Percentiles rank a stretch among this genome's conserved stretches.
These are phyloP conservation scores for Danio kyathit DNA, from an alignment of 2,797 vertebrate species.

Conservation along the genomic window DNA sequence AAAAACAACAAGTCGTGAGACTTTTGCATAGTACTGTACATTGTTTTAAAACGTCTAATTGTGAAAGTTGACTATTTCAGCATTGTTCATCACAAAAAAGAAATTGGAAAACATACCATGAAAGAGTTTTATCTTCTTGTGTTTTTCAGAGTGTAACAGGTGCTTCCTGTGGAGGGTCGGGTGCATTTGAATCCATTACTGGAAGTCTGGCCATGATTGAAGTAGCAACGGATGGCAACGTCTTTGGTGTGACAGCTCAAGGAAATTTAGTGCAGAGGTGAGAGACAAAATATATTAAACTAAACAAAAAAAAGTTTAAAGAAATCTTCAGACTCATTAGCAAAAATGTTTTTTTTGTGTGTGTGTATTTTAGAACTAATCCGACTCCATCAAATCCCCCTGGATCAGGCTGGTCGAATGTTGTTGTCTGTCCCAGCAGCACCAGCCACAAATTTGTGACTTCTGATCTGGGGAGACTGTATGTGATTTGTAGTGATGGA, in stretches of 20 bases:
- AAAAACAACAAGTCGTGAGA: no score
- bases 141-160: slow-evolving; percentile 17
- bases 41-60: no score
- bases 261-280: neutral
- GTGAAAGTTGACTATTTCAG: no score
- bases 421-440: neutral
- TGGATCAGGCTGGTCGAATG: neutral
- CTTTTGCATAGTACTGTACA: no score
- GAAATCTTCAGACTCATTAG: neutral
- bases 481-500: slow-evolving; percentile 8
- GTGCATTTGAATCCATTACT: neutral
- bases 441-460: neutral
- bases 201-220: slow-evolving; percentile 53
- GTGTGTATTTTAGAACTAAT: neutral
- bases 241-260: slow-evolving; percentile 41
- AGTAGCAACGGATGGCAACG: slow-evolving; percentile 52
- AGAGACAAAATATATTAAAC: neutral
- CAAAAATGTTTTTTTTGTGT: neutral
- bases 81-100: no score
- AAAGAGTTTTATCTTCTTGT: no score
- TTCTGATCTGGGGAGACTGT: slow-evolving; percentile 6
- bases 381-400: neutral
- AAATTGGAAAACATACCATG: no score
- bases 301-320: neutral
- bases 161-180: neutral